Conservation (phyloP, 1,140 invertebrate genomes). For the Teleopsis dalmanni region DNA sequence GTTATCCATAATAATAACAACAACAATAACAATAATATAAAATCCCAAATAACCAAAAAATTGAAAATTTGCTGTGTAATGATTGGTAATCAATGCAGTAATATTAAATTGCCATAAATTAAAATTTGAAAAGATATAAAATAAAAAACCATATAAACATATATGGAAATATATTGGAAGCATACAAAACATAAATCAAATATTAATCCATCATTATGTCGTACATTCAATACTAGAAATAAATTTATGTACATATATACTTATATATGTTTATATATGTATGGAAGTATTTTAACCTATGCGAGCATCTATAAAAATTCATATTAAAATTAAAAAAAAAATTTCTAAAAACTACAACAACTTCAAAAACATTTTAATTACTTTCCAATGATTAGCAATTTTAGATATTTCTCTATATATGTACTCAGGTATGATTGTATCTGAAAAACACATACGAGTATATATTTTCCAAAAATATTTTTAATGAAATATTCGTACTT, state of each 20-base stretch:
- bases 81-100: constrained; percentile 12
- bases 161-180: constrained; percentile 3
- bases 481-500: no score
- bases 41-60: constrained; percentile 4
- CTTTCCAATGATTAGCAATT: constrained; percentile 40
- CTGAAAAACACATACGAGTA: no score
- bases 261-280: not conserved
- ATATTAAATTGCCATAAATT: not conserved
- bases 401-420: no score
- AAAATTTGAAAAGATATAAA: not conserved
- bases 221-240: not conserved
- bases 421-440: no score
- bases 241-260: not conserved
- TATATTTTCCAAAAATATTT: no score
- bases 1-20: constrained; percentile 1
- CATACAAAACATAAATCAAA: not conserved
- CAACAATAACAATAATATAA: constrained; percentile 10
- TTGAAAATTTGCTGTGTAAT: constrained; percentile 26
- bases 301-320: no score
- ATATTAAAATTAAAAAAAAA: no score
- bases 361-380: constrained; percentile 41
- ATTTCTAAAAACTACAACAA: no score
- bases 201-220: constrained; percentile 14
- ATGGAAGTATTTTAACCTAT: no score
- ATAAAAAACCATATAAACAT: not conserved